These are phyloP conservation scores for Narcine bancroftii DNA, from an alignment of 2,113 vertebrate genomes.

Conservation along the genomic window DNA sequence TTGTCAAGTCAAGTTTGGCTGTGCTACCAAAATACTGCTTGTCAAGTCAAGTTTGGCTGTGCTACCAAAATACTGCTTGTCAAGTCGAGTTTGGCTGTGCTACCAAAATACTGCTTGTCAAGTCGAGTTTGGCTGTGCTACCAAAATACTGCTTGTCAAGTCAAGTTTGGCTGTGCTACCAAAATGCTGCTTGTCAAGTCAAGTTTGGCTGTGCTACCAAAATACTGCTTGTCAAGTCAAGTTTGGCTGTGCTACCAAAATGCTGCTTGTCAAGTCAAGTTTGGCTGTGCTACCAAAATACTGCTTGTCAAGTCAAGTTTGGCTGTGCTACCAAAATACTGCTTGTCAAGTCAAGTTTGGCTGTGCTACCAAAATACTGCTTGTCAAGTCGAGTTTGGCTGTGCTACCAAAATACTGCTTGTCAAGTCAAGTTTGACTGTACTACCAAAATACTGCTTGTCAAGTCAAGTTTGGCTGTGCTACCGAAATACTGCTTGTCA, in stretches of 20 bases:
- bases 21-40: no score
- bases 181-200: no score
- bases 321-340: not conserved
- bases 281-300: not conserved
- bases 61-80: no score
- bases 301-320: conserved; percentile 20
- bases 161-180: not conserved
- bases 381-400: conserved; percentile 11
- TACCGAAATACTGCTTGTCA: no score
- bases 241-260: not conserved
- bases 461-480: not conserved
- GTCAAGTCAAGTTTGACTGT: conserved; percentile 8
- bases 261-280: conserved; percentile 3
- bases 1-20: conserved; percentile 17
- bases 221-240: no score
- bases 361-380: not conserved
- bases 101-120: no score
- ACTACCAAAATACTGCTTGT: no score
- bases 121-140: not conserved
- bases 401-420: no score
- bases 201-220: not conserved
- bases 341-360: conserved; percentile 14
- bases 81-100: not conserved
- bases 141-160: not conserved
- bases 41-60: conserved; percentile 11